Percentiles rank a stretch among this genome's conserved stretches.
Evolutionary conservation across 2,888 invertebrate genomes (phyloP).

Genomic region (Matsumyia berberina): DNA sequence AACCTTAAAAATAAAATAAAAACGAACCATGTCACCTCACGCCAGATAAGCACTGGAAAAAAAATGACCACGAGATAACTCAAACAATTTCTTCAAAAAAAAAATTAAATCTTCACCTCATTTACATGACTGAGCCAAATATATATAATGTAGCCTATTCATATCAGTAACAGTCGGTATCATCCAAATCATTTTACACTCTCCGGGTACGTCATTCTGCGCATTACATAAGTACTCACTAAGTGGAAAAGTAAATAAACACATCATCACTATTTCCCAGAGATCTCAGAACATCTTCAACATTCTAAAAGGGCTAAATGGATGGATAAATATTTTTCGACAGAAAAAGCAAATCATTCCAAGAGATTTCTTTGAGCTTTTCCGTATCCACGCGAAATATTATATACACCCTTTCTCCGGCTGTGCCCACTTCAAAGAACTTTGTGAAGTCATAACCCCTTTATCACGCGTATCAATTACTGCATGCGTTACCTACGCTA

Average conservation of each 20-base stretch:
- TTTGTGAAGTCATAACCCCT: neutral
- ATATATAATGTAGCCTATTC: slow-evolving; percentile 21
- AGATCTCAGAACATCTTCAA: slow-evolving; percentile 10
- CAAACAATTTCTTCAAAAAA: slow-evolving; percentile 7
- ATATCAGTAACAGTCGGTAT: slow-evolving; percentile 23
- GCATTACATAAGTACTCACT: slow-evolving; percentile 54
- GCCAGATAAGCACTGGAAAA: neutral
- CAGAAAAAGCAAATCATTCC: neutral
- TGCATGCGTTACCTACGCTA: slow-evolving; percentile 30
- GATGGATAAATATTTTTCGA: slow-evolving; percentile 27
- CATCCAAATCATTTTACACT: slow-evolving; percentile 9
- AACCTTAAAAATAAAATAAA: neutral
- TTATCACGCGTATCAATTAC: slow-evolving; percentile 15
- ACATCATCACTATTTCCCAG: slow-evolving; percentile 22
- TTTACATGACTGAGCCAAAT: slow-evolving; percentile 25
- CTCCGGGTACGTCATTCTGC: slow-evolving; percentile 19
- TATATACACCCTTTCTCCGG: slow-evolving; percentile 14
- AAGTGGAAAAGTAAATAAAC: slow-evolving; percentile 39
- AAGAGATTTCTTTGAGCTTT: neutral
- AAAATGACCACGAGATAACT: slow-evolving; percentile 25
- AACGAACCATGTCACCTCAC: slow-evolving; percentile 6
- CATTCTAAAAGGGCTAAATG: slow-evolving; percentile 50
- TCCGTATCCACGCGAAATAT: neutral
- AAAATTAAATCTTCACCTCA: neutral
- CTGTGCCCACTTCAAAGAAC: neutral